Conservation (phyloP, 2,113 vertebrate genomes). For the Hemibagrus wyckioides region DNA sequence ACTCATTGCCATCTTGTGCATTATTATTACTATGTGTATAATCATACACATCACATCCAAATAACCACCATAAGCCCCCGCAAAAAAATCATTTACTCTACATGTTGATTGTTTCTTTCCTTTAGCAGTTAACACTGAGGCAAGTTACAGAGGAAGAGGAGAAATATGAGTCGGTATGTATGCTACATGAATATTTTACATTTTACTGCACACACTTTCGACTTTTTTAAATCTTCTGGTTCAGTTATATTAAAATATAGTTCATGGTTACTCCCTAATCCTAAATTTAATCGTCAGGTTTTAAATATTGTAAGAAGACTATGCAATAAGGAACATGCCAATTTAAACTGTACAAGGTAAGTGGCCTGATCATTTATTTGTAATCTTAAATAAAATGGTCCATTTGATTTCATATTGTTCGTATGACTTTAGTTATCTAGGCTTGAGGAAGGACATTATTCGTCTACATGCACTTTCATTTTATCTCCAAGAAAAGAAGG, state of each 20-base stretch:
- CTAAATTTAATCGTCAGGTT: constrained; percentile 55
- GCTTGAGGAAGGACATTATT: constrained; percentile 60
- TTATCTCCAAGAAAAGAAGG: constrained; percentile 71
- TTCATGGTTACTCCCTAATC: not conserved
- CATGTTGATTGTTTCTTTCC: constrained; percentile 26
- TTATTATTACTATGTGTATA: not conserved
- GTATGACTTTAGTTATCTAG: constrained; percentile 58
- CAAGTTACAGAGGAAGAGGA: constrained; percentile 67
- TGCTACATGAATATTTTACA: not conserved
- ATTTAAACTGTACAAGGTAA: constrained; percentile 68
- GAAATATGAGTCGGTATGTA: constrained; percentile 68
- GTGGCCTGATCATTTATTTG: not conserved
- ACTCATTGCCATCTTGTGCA: not conserved
- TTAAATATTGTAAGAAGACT: constrained; percentile 66
- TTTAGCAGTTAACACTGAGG: constrained; percentile 57
- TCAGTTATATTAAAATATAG: not conserved
- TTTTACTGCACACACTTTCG: not conserved
- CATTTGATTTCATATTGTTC: not conserved
- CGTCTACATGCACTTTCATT: constrained; percentile 66
- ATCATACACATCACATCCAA: not conserved
- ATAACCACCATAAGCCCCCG: not conserved
- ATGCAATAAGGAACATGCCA: constrained; percentile 69
- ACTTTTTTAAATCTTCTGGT: not conserved
- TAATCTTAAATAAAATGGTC: not conserved
- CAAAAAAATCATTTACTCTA: not conserved